Conservation (phyloP, 2,888 invertebrate genomes). For the Sylvicola fuscatus region DNA sequence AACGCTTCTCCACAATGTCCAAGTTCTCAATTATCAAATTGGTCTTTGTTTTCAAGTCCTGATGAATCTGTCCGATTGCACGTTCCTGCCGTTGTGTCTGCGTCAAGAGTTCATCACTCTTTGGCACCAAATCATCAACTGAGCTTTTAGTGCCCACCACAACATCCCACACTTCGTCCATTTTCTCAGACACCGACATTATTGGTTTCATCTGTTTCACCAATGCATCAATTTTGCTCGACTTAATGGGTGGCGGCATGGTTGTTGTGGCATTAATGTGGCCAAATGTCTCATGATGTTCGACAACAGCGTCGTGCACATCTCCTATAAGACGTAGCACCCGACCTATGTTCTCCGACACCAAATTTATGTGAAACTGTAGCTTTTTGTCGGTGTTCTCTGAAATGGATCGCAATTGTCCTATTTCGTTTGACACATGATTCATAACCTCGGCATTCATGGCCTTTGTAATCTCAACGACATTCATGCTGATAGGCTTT, state of each 20-base stretch:
- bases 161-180: conserved; percentile 83
- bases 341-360: conserved; percentile 62
- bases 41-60: conserved; percentile 58
- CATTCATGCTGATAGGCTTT: conserved; percentile 65
- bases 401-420: conserved; percentile 55
- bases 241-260: conserved; percentile 33
- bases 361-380: conserved; percentile 66
- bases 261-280: conserved; percentile 27
- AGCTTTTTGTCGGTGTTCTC: conserved; percentile 60
- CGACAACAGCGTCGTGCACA: conserved; percentile 65
- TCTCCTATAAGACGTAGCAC: conserved; percentile 60
- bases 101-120: conserved; percentile 65
- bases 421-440: conserved; percentile 62
- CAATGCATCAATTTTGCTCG: conserved; percentile 59
- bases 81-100: conserved; percentile 74
- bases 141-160: conserved; percentile 77
- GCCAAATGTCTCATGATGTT: conserved; percentile 30
- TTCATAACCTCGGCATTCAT: conserved; percentile 60
- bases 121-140: conserved; percentile 66
- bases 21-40: conserved; percentile 74
- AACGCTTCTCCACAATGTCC: conserved; percentile 62
- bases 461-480: conserved; percentile 65
- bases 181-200: conserved; percentile 68
- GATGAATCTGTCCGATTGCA: conserved; percentile 70
- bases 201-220: conserved; percentile 69